Conservation (phyloP, 2,888 invertebrate species). For the Dynastes grantii region DNA sequence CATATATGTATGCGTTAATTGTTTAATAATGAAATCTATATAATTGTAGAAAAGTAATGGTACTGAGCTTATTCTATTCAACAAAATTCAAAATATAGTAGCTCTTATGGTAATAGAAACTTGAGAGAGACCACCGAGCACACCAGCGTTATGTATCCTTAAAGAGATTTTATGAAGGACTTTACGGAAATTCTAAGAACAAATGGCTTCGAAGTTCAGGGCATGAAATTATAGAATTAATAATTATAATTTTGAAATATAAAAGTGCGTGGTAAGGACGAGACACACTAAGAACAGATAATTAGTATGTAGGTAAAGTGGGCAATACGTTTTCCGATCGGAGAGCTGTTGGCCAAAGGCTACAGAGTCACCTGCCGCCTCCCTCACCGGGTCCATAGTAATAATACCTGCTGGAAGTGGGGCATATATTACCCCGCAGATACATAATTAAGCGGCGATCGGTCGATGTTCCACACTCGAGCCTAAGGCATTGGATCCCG, state of each 20-base stretch:
- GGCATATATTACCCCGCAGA: conserved; percentile 64
- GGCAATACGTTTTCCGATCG: conserved; percentile 56
- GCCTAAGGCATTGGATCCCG: conserved; percentile 53
- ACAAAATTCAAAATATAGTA: too few species aligned
- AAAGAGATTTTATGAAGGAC: conserved; percentile 13
- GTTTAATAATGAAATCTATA: too few species aligned
- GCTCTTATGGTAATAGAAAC: too few species aligned
- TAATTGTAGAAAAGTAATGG: too few species aligned
- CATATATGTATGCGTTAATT: too few species aligned
- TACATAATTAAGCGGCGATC: conserved; percentile 65
- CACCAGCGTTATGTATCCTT: background rate
- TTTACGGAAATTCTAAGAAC: conserved; percentile 32
- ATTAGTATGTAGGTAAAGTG: conserved; percentile 59
- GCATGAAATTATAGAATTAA: conserved; percentile 52
- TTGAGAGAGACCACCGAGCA: too few species aligned
- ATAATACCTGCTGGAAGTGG: conserved; percentile 63
- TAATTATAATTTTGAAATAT: conserved; percentile 53
- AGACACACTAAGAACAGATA: conserved; percentile 53
- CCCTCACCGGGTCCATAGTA: conserved; percentile 55
- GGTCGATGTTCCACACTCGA: conserved; percentile 60
- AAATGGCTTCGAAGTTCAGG: conserved; percentile 46
- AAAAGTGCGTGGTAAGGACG: conserved; percentile 52
- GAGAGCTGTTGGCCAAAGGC: conserved; percentile 56
- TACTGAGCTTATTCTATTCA: too few species aligned
- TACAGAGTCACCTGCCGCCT: conserved; percentile 61